phyloP scores from a whole-genome alignment of 2,113 vertebrate species.

The Corythornis madagascariensis region DNA sequence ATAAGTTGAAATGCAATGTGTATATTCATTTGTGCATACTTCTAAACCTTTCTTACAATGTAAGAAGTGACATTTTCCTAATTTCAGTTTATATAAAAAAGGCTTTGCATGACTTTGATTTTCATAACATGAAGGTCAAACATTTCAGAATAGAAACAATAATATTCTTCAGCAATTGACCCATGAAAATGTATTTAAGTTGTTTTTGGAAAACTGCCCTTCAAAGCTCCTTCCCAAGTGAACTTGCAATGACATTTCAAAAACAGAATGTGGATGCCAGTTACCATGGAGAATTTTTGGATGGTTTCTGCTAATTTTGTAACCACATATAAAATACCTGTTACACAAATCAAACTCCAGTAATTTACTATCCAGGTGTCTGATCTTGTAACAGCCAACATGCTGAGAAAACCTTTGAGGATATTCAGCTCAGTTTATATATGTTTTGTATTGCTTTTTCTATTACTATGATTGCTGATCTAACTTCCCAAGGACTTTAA shows the following conservation, averaged over 20 bases:
- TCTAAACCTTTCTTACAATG: constrained; percentile 8
- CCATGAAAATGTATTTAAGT: constrained; percentile 15
- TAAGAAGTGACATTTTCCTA: constrained; percentile 48
- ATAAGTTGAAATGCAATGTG: background rate
- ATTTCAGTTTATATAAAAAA: constrained; percentile 49
- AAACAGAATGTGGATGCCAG: background rate
- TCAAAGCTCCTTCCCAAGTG: constrained; percentile 51
- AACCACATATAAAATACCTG: constrained; percentile 24
- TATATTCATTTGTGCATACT: background rate
- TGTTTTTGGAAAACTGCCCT: constrained; percentile 52
- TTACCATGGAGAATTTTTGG: background rate
- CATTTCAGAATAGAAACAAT: constrained; percentile 47
- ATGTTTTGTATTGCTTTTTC: background rate
- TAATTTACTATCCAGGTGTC: constrained; percentile 55
- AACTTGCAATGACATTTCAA: constrained; percentile 25
- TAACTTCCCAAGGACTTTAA: constrained; percentile 25
- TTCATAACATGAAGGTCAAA: constrained; percentile 59
- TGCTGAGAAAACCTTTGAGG: constrained; percentile 43
- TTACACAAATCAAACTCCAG: constrained; percentile 47
- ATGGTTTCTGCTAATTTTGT: constrained; percentile 42
- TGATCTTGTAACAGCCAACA: constrained; percentile 16
- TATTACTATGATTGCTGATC: constrained; percentile 39
- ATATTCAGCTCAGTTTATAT: constrained; percentile 3
- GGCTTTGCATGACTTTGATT: constrained; percentile 55
- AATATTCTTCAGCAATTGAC: constrained; percentile 45